A percentile compares a stretch with the other conserved stretches of the same genome.
Conservation (phyloP, 1,140 invertebrate species). For the Idris sp. region DNA sequence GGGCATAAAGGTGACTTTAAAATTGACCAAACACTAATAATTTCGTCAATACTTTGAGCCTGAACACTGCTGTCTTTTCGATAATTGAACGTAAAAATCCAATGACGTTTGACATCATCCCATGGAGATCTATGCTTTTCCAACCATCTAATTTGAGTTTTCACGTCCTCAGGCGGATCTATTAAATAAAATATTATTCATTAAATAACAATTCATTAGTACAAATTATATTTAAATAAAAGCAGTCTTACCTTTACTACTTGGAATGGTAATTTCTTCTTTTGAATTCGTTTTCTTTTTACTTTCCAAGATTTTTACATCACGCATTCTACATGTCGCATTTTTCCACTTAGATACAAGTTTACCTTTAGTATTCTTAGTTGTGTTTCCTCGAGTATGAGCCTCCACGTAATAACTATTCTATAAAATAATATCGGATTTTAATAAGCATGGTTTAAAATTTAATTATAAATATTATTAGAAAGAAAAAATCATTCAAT, state of each 20-base stretch:
- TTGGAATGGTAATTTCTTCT: background rate
- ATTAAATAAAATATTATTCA: no score
- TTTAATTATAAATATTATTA: no score
- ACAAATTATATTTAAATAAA: no score
- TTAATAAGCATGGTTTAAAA: no score
- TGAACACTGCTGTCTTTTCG: background rate
- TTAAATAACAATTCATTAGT: no score
- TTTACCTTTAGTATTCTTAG: constrained; percentile 16
- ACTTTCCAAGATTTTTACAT: background rate
- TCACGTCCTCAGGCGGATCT: background rate
- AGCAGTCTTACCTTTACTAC: no score
- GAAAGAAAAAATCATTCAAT: no score
- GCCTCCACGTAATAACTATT: constrained; percentile 16
- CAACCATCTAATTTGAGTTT: constrained; percentile 3
- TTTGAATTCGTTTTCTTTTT: background rate
- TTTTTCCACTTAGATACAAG: constrained; percentile 6
- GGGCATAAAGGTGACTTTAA: constrained; percentile 8
- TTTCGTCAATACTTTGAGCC: background rate
- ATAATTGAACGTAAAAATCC: background rate
- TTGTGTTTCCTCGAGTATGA: constrained; percentile 6
- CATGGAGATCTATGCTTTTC: background rate
- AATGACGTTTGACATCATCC: constrained; percentile 8
- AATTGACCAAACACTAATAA: constrained; percentile 7
- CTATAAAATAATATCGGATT: no score
- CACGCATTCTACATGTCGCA: background rate